phyloP scores from a whole-genome alignment of 2,113 vertebrate species.

The Gavia stellata region DNA sequence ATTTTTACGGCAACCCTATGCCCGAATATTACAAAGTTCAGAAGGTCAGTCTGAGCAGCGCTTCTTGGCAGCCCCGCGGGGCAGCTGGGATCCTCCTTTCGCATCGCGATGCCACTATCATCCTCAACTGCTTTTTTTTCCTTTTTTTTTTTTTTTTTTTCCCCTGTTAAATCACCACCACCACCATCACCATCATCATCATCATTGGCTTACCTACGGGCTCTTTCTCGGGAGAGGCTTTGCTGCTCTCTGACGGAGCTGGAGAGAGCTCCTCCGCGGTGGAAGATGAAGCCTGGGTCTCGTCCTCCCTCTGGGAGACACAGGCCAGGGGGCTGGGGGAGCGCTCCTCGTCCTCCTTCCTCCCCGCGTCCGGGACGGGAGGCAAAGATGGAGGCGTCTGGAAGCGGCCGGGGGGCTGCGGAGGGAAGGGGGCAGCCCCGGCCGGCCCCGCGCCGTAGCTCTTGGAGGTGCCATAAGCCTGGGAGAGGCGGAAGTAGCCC shows the following conservation, averaged over 20 bases:
- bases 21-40: slow-evolving; percentile 79
- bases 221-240: slow-evolving; percentile 84
- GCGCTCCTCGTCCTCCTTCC: slow-evolving; percentile 83
- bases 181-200: not conserved
- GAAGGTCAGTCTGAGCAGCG: slow-evolving; percentile 69
- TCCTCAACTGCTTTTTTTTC: not conserved
- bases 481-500: slow-evolving; percentile 96
- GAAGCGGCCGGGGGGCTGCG: slow-evolving; percentile 80
- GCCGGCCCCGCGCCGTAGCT: slow-evolving; percentile 79
- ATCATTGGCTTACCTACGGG: slow-evolving; percentile 82
- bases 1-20: slow-evolving; percentile 76
- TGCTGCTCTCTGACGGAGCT: slow-evolving; percentile 84
- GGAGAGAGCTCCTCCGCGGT: slow-evolving; percentile 90
- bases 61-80: slow-evolving; percentile 65
- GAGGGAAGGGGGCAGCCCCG: slow-evolving; percentile 77
- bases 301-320: slow-evolving; percentile 80
- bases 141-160: not conserved
- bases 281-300: slow-evolving; percentile 86
- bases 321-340: slow-evolving; percentile 76
- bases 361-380: slow-evolving; percentile 74
- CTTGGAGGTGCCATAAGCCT: slow-evolving; percentile 90
- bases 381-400: slow-evolving; percentile 78
- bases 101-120: not conserved
- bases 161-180: not conserved
- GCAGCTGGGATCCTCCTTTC: slow-evolving; percentile 45